Evolutionary conservation across 2,888 invertebrate species (phyloP).

Genomic region (Pseudococcus jackbeardsleyi): DNA sequence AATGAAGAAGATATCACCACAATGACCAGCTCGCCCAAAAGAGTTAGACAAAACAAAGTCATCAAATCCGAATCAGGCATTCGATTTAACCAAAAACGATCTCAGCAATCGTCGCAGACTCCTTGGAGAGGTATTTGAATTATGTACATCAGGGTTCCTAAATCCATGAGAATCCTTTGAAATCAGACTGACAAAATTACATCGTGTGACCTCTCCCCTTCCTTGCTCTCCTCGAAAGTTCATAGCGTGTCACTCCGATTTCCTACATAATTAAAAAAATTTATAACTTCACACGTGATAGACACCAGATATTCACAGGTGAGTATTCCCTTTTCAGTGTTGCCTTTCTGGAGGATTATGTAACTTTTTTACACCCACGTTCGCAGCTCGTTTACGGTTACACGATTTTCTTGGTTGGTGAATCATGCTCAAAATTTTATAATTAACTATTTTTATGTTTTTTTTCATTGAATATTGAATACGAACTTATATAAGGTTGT

Average conservation of each 20-base stretch:
- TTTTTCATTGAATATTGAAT: background rate
- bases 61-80: background rate
- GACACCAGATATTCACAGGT: background rate
- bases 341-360: background rate
- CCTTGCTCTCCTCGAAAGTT: background rate
- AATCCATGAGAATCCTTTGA: background rate
- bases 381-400: constrained; percentile 28
- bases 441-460: background rate
- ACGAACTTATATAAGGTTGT: background rate
- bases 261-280: background rate
- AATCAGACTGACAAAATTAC: background rate
- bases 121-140: constrained; percentile 37
- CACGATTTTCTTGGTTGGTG: constrained; percentile 34
- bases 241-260: background rate
- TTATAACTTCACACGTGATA: constrained; percentile 13
- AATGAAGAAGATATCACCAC: constrained; percentile 54
- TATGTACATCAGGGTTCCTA: background rate
- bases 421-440: constrained; percentile 22
- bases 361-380: constrained; percentile 4
- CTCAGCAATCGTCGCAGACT: constrained; percentile 32
- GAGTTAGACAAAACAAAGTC: constrained; percentile 32
- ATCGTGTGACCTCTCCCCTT: background rate
- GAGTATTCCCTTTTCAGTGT: background rate
- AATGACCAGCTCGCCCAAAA: background rate
- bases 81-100: constrained; percentile 28